Evolutionary conservation across 2,888 invertebrate genomes (phyloP).

Genomic region (Trilocha varians): DNA sequence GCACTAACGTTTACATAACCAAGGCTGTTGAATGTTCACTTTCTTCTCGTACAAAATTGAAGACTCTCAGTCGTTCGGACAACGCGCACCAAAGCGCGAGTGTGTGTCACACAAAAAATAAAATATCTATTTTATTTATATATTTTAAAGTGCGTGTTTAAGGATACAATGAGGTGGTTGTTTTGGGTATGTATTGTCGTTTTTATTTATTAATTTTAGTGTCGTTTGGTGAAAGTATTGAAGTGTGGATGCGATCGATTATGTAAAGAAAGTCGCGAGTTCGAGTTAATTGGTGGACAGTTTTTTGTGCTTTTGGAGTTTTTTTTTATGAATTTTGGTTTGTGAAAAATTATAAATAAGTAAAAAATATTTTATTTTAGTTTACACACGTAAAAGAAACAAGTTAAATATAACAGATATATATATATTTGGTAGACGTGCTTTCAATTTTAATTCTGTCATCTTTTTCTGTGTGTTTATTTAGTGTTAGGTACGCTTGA

Average conservation of each 20-base stretch:
- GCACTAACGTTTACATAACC: constrained; percentile 48
- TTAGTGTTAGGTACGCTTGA: no score
- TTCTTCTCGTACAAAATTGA: constrained; percentile 56
- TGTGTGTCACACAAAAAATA: constrained; percentile 41
- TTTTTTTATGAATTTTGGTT: background rate
- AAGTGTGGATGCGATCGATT: background rate
- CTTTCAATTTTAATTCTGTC: no score
- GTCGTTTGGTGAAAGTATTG: background rate
- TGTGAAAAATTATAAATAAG: background rate
- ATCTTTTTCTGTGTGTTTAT: no score
- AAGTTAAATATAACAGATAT: no score
- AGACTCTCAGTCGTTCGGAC: constrained; percentile 43
- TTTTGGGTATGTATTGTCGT: constrained; percentile 55
- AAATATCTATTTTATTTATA: constrained; percentile 27
- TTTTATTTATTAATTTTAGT: constrained; percentile 7
- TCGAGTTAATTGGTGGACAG: background rate
- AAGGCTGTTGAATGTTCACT: constrained; percentile 60
- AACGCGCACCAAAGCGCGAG: constrained; percentile 61
- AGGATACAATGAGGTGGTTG: constrained; percentile 66
- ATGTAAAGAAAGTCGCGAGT: constrained; percentile 6
- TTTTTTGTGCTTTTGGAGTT: constrained; percentile 5
- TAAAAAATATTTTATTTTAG: background rate
- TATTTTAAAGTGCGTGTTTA: constrained; percentile 48
- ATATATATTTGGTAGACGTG: no score
- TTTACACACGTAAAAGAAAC: no score